Conservation (phyloP, 2,113 vertebrate species). For the Ciconia maguari region DNA sequence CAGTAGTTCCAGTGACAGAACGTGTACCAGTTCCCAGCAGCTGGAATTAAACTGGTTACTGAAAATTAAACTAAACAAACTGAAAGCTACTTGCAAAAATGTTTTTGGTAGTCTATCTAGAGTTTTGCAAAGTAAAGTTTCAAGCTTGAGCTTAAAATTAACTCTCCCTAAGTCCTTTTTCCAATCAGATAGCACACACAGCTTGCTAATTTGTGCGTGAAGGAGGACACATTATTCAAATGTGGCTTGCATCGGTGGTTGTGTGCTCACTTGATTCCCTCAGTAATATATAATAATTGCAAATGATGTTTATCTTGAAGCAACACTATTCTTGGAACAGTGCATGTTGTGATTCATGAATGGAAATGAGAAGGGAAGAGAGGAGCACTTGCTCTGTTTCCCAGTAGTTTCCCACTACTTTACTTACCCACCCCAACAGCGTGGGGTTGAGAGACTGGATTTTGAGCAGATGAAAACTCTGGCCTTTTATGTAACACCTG, state of each 20-base stretch:
- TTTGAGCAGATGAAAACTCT: background rate
- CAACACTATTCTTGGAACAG: background rate
- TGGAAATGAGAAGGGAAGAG: background rate
- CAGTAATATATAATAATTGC: background rate
- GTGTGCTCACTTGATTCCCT: background rate
- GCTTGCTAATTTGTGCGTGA: background rate
- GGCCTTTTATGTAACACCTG: background rate
- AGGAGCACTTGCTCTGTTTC: background rate
- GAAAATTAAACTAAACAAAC: conserved; percentile 7
- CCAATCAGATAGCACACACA: background rate
- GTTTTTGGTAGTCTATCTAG: background rate
- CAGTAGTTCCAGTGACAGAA: conserved; percentile 50
- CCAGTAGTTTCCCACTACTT: background rate
- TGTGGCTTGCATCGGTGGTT: background rate
- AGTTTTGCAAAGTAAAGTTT: background rate
- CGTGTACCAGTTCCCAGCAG: conserved; percentile 28
- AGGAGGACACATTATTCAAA: background rate
- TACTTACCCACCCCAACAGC: background rate
- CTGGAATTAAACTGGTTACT: conserved; percentile 29
- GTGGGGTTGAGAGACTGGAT: background rate
- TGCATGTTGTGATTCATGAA: background rate
- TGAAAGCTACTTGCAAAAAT: background rate
- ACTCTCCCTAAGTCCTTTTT: background rate
- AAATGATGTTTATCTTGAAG: background rate
- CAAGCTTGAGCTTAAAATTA: background rate